These are phyloP conservation scores for Polypedilum vanderplanki DNA, from an alignment of 1,140 invertebrate species.

Conservation along the genomic window DNA sequence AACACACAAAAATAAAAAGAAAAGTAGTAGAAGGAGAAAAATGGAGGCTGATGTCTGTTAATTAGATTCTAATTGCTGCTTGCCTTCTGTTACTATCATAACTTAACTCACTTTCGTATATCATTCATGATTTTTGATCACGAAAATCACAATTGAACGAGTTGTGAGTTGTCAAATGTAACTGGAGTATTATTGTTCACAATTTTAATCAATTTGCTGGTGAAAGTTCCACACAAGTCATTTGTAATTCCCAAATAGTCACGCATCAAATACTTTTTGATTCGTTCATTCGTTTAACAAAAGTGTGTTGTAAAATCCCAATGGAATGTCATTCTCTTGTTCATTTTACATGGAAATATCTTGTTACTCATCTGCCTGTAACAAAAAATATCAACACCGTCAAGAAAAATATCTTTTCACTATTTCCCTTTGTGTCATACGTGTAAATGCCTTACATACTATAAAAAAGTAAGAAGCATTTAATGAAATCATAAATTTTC, in stretches of 20 bases:
- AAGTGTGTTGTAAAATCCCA: neutral
- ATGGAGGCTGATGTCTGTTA: conserved; percentile 10
- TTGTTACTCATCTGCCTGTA: neutral
- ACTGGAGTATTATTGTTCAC: too few relatives aligned
- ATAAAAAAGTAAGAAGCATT: neutral
- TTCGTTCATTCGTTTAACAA: neutral
- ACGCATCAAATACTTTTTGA: too few relatives aligned
- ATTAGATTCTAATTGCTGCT: conserved; percentile 12
- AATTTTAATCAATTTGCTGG: too few relatives aligned
- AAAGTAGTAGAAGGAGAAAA: neutral
- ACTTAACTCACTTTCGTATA: too few relatives aligned
- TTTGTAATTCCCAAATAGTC: too few relatives aligned
- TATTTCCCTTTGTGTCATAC: neutral
- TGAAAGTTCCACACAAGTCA: too few relatives aligned
- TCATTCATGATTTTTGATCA: too few relatives aligned
- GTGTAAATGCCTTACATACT: neutral
- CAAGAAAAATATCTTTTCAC: neutral
- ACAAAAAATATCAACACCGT: neutral
- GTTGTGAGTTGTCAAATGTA: too few relatives aligned
- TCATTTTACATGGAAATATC: neutral
- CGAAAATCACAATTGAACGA: too few relatives aligned
- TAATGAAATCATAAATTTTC: conserved; percentile 27
- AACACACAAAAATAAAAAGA: neutral
- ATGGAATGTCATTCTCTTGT: neutral
- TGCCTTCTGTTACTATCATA: neutral